Percentiles rank a stretch among this genome's conserved stretches.
phyloP scores from a whole-genome alignment of 1,140 invertebrate species.

The Plodia interpunctella region DNA sequence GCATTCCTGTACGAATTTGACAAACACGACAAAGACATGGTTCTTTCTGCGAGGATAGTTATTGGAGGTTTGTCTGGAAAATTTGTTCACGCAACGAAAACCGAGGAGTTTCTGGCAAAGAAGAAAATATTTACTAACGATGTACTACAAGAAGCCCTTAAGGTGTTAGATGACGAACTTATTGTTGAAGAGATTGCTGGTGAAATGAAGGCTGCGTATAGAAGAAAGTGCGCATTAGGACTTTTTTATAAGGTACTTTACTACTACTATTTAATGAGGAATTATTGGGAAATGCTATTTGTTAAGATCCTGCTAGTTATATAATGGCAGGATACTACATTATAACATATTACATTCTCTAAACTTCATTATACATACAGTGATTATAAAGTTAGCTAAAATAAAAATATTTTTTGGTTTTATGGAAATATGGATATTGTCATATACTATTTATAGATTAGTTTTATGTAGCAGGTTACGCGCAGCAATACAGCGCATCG shows the following conservation, averaged over 20 bases:
- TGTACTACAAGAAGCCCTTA: conserved; percentile 76
- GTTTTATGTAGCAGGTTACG: no score
- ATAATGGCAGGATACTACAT: no score
- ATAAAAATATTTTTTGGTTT: no score
- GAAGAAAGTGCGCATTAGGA: conserved; percentile 79
- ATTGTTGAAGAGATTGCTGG: conserved; percentile 79
- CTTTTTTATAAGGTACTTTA: conserved; percentile 83
- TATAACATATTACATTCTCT: no score
- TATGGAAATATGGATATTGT: no score
- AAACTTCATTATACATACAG: no score
- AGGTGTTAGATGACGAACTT: conserved; percentile 75
- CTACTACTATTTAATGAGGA: no score
- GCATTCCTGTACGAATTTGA: conserved; percentile 82
- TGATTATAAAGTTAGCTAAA: no score
- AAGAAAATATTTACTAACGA: conserved; percentile 73
- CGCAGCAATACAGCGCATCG: no score
- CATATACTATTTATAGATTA: no score
- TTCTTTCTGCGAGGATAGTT: conserved; percentile 76
- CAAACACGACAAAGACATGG: conserved; percentile 24
- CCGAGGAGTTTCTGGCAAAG: conserved; percentile 79
- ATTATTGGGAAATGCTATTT: no score
- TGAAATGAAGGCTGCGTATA: conserved; percentile 80
- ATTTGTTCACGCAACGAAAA: conserved; percentile 82
- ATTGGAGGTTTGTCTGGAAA: conserved; percentile 81
- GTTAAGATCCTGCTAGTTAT: no score